These are phyloP conservation scores for Zaprionus africanus DNA, from an alignment of 1,140 invertebrate genomes.

Conservation along the genomic window DNA sequence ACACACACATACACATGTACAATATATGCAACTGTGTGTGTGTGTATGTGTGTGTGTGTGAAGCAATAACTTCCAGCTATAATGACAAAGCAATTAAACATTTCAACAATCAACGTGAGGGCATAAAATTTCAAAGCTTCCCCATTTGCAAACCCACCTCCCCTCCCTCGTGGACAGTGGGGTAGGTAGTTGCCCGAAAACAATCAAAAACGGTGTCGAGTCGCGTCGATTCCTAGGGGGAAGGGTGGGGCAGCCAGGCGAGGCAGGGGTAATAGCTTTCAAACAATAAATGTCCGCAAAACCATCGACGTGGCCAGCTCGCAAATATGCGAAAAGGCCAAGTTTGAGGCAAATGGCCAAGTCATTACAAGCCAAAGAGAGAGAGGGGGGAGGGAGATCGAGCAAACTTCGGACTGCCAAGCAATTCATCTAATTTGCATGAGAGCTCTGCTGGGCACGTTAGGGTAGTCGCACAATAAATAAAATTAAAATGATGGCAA, in stretches of 20 bases:
- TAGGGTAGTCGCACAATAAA: slow-evolving; percentile 82
- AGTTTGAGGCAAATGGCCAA: slow-evolving; percentile 61
- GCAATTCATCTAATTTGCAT: slow-evolving; percentile 85
- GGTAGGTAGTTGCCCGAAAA: slow-evolving; percentile 59
- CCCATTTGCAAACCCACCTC: background rate
- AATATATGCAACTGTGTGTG: slow-evolving; percentile 4
- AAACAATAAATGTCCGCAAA: slow-evolving; percentile 85
- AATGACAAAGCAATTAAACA: slow-evolving; percentile 82
- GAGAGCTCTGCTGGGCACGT: slow-evolving; percentile 50
- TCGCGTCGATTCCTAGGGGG: slow-evolving; percentile 54
- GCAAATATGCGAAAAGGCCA: slow-evolving; percentile 55
- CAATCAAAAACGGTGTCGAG: slow-evolving; percentile 83
- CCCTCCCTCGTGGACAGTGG: background rate
- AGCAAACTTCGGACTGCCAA: slow-evolving; percentile 75
- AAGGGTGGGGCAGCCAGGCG: background rate
- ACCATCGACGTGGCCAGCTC: slow-evolving; percentile 81
- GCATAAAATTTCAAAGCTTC: slow-evolving; percentile 45
- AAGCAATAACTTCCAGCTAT: slow-evolving; percentile 79
- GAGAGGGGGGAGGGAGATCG: slow-evolving; percentile 36
- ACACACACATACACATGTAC: background rate
- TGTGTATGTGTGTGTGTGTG: slow-evolving; percentile 7
- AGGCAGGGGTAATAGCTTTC: slow-evolving; percentile 84
- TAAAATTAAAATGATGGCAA: slow-evolving; percentile 85
- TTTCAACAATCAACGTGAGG: slow-evolving; percentile 67
- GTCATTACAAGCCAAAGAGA: slow-evolving; percentile 64